Base-by-base conservation (phyloP, 2,797 vertebrate species). In the Gymnothorax javanicus region DNA sequence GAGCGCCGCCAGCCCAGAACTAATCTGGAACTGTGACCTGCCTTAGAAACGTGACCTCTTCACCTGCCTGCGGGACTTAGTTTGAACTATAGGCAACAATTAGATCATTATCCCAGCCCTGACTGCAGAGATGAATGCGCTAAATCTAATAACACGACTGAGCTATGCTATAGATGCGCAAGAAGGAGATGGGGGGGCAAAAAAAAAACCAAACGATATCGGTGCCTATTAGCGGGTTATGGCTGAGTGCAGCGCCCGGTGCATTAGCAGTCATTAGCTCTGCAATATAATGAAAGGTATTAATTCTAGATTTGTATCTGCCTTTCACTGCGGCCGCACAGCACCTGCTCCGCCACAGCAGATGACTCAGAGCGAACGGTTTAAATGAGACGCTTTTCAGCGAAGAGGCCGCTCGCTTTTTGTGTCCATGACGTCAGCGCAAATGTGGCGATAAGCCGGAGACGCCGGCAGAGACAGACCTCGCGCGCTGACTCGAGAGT, bases 221-320 rank as follows among this genome's bases (percentile, higher is more conserved):
- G 54, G 4, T n/a, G n/a, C 7, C 17, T n/a, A 81, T 81, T 81
- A 81, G 52, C 8, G 25, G 52, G 77, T 81, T 81, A 81, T 56
- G 77, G 50, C 77, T 23, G 20, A 54, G 52, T 81, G 52, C 17
- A 2, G 9, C 50, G 77, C 52, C 77, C 11, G 77, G 17, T 56
- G 77, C 77, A 81, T 81, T 81, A 81, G 52, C 77, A 23, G 50
- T 56, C 77, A 81, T 81, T 81, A 54, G 52, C 50, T 56, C 50
- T 23, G 77, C 7, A n/a, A 9, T 7, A 54, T 20, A 56, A 56
- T 81, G 77, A 56, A 56, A 81, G 20, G 50, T 12, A 81, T 23
- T 81, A 52, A 81, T 54, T 50, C 71, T 81, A 54, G 9, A 56
- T 54, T n/a, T 81, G 20, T 20, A 75, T 79, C 11, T 20, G 8